Evolutionary conservation across 1,140 invertebrate species (phyloP), one percentile per base, ranked within the genome.

Genomic region (Drosophila arizonae): DNA sequence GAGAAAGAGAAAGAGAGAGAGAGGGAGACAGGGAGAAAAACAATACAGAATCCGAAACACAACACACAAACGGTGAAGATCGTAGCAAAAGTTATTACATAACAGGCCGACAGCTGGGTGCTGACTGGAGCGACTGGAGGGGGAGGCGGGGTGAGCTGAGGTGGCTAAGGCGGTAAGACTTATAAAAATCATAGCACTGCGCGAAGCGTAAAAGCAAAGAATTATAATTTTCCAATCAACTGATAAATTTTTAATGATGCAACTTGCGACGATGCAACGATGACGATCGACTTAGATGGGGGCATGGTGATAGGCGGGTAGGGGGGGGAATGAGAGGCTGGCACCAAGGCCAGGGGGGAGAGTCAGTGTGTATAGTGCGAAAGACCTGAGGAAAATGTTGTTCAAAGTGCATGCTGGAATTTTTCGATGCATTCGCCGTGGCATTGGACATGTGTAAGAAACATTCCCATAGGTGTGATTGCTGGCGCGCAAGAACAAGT

Each of bases 191-290:
- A 72, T 78, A 77, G 81, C 81, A 52, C 65, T 77, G 69, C 46
- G 58, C 58, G 65, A 85, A 85, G 81, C 77, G 79, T 81, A 86
- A 86, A 86, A 78, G 82, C 76, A 82, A 84, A 84, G 84, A 88
- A 88, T 88, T 88, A 88, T 88, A 88, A 88, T 88, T 88, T 88
- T 88, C 84, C 84, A 88, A 88, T 88, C 84, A 88, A 88, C 84
- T 88, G 79, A 88, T 88, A 88, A 88, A 88, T 88, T 88, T 88
- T 88, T 88, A 88, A 88, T 88, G 84, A 87, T 80, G 81, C 81
- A 57, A 65, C 81, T 62, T 57, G 55, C 45, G 43, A 71, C 50
- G 33, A 64, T 57, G 43, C 43, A 48, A 69, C 55, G 36, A 56
- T 10, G 57, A 51, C 10, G 57, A 56, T 30, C 6, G 28, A 30